Conservation (phyloP, 2,113 vertebrate species). For the Charadrius vociferus region DNA sequence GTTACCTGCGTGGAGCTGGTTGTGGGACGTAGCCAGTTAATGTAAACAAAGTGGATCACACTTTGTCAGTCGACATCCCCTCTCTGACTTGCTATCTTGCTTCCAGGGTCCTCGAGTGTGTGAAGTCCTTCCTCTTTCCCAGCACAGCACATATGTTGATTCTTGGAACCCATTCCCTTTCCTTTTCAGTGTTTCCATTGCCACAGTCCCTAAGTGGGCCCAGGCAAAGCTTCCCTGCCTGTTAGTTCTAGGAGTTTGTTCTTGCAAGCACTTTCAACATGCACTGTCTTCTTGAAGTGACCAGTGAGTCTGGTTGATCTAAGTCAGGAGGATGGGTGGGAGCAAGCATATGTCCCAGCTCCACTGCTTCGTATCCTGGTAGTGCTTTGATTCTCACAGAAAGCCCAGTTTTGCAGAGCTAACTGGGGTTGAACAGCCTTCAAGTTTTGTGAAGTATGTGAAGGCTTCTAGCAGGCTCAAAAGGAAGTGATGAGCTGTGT, state of each 20-base stretch:
- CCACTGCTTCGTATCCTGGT: accelerated
- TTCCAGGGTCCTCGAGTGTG: accelerated
- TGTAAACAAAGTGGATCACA: no score
- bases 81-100: not conserved
- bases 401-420: not conserved
- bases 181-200: not conserved
- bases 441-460: not conserved
- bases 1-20: not conserved
- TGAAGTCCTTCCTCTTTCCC: not conserved
- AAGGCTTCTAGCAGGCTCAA: not conserved
- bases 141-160: accelerated
- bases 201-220: not conserved
- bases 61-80: no score
- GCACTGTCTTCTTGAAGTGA: no score
- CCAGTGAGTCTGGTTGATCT: not conserved
- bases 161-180: accelerated
- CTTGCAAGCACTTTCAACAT: not conserved
- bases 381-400: accelerated
- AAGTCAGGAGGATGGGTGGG: not conserved
- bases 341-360: not conserved
- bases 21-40: not conserved
- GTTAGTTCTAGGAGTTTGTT: not conserved
- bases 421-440: not conserved
- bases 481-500: not conserved
- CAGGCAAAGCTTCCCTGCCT: not conserved